Evolutionary conservation across 2,113 vertebrate genomes (phyloP), one percentile per base, ranked within the genome.

Genomic region (Phalacrocorax brasilianus): DNA sequence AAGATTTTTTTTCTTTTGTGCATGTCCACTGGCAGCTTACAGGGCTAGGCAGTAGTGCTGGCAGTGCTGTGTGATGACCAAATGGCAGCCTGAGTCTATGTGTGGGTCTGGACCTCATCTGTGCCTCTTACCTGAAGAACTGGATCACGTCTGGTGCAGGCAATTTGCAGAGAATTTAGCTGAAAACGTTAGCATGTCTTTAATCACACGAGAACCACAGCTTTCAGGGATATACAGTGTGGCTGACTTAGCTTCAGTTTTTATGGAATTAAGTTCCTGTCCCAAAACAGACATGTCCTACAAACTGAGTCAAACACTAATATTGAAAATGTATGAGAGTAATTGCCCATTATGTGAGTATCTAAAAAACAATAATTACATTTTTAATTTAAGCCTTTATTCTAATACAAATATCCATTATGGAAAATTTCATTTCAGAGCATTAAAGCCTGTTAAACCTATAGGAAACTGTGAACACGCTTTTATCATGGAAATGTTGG

Each of bases 341-440:
- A 95, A 95, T 89, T 91, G 76, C 62, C 63, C 53, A 26, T 49
- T 50, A 32, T 53, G 24, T 26, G 49, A 86, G 63, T 53, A 68
- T 61, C 80, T 85, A 84, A 93, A 89, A 94, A 79, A 9, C 50
- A 94, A 63, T 87, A 86, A 91, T 89, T 94, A 91, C 35, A 53
- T 83, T 89, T 93, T 85, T n/a, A 81, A 87, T 67, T 83, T 62
- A 38, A 38, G 38, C 38, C 38, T 38, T 38, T 38, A 26, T 33
- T 84, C 77, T 78, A 76, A 72, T 81, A 49, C 32, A 70, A 49
- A 40, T 68, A 75, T 11, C 40, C 65, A 8, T 59, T 56, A 72
- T 1, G 8, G 44, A 68, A 67, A 88, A 61, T 24, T 55, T 73
- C 20, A 30, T 35, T 80, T 71, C 33, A 8, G 24, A 78, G 32